These are phyloP conservation scores for Neotoma lepida DNA, from an alignment of 2,113 vertebrate genomes.

Conservation along the genomic window DNA sequence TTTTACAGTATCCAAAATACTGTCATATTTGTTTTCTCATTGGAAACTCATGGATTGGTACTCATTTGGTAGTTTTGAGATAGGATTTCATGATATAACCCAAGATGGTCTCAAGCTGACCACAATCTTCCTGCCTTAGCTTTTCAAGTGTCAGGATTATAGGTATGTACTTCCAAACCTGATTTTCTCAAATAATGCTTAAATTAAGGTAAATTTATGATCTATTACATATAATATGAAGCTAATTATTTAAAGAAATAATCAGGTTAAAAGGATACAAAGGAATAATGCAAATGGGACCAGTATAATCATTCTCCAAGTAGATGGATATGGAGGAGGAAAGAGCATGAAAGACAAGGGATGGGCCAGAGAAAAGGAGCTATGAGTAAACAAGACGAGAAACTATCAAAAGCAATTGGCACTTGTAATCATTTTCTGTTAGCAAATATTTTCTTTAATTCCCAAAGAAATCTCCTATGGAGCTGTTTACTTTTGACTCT, in stretches of 20 bases:
- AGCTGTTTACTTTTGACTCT: background rate
- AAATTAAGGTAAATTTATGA: background rate
- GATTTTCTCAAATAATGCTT: background rate
- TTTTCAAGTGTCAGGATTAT: background rate
- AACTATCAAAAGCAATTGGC: background rate
- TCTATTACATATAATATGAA: background rate
- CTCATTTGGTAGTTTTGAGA: background rate
- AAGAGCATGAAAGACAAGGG: background rate
- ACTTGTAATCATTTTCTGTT: background rate
- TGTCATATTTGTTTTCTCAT: background rate
- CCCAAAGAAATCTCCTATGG: background rate
- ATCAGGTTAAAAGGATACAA: background rate
- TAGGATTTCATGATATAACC: background rate
- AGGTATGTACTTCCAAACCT: background rate
- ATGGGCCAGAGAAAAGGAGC: background rate
- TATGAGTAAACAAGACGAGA: background rate
- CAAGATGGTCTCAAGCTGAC: background rate
- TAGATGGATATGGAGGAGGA: background rate
- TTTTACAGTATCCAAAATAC: background rate
- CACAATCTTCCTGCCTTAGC: too few species aligned
- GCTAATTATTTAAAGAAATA: slow-evolving; percentile 10
- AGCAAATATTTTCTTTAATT: slow-evolving; percentile 28
- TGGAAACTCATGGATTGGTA: background rate
- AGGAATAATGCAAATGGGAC: background rate
- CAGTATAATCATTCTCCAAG: background rate